Evolutionary conservation across 2,888 invertebrate genomes (phyloP).

Genomic region (Cerceris rybyensis): DNA sequence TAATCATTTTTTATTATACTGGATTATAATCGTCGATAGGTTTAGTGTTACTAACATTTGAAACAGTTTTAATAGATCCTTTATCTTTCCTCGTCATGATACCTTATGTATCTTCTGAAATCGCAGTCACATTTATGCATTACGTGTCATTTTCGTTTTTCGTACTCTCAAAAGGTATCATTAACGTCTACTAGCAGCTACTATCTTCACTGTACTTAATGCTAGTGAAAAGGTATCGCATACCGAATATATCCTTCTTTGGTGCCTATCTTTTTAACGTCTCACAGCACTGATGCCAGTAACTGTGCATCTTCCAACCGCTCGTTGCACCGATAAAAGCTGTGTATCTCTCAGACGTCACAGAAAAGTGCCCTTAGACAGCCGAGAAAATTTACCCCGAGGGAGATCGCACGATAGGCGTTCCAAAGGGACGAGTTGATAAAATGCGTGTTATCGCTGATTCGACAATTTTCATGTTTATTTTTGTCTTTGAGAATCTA

Average conservation of each 20-base stretch:
- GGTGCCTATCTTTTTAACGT: constrained; percentile 39
- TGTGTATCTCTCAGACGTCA: constrained; percentile 52
- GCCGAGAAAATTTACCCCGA: constrained; percentile 46
- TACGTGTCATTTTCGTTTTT: too few relatives aligned
- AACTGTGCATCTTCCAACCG: constrained; percentile 54
- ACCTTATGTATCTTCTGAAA: too few relatives aligned
- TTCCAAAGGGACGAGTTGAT: constrained; percentile 51
- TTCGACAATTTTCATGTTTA: constrained; percentile 39
- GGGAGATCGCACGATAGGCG: constrained; percentile 46
- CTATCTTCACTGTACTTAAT: too few relatives aligned
- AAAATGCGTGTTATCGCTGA: constrained; percentile 49
- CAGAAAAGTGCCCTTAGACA: constrained; percentile 62
- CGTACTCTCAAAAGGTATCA: too few relatives aligned
- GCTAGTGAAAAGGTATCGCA: background rate
- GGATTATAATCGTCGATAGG: too few relatives aligned
- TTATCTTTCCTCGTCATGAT: too few relatives aligned
- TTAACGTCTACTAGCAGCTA: too few relatives aligned
- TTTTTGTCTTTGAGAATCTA: too few relatives aligned
- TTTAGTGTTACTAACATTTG: too few relatives aligned
- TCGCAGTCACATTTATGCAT: too few relatives aligned
- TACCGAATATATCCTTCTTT: constrained; percentile 17
- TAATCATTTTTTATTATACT: too few relatives aligned
- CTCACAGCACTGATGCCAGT: constrained; percentile 40
- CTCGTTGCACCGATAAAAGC: constrained; percentile 61
- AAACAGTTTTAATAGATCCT: too few relatives aligned